Base-by-base conservation (phyloP, 2,797 vertebrate genomes). In the Astyanax mexicanus region DNA sequence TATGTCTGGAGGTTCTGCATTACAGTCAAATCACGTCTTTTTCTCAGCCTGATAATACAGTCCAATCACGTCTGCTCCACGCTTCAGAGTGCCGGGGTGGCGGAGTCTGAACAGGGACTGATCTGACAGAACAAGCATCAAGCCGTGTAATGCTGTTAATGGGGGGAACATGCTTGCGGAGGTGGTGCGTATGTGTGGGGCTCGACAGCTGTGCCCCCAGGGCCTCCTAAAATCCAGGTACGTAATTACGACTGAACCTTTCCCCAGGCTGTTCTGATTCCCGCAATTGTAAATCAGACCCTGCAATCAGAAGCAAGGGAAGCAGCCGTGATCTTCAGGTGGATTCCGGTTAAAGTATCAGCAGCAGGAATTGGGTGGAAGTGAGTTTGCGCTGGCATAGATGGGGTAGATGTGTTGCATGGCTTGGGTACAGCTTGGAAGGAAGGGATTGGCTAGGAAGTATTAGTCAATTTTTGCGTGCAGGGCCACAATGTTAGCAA, bases 91-190 rank as follows among this genome's bases (percentile, higher is more conserved):
- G 52, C 25, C 54, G 21, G 9, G 32, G 52, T 47, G 37, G 62
- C 65, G 52, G 61, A 78, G 37, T 54, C 37, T 65, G 47, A 72
- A 70, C 71, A 81, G 29, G 37, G 38, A 67, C 64, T 71, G 35
- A 69, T 12, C 38, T 54, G 72, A 73, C 70, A 82, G 57, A 85
- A 84, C 79, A 81, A 70, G 81, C 77, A 72, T 67, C 80, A 69
- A 37, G 71, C 74, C 69, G 58, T 64, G 78, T 51, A 58, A 49
- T 73, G 52, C 42, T 77, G 69, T 80, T 81, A 84, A 79, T 51
- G 38, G 45, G 45, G 44, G 32, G 52, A 75, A 72, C 51, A 64
- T 44, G 58, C 78, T 40, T 62, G 49, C 21, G 42, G 47, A 76
- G 45, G 65, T 29, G 19, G 76, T 52, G 78, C 69, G 45, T 62